Percentiles rank a stretch among this genome's conserved stretches.
These are phyloP conservation scores for Drosophila suboccidentalis DNA, from an alignment of 2,888 invertebrate genomes.

Conservation along the genomic window DNA sequence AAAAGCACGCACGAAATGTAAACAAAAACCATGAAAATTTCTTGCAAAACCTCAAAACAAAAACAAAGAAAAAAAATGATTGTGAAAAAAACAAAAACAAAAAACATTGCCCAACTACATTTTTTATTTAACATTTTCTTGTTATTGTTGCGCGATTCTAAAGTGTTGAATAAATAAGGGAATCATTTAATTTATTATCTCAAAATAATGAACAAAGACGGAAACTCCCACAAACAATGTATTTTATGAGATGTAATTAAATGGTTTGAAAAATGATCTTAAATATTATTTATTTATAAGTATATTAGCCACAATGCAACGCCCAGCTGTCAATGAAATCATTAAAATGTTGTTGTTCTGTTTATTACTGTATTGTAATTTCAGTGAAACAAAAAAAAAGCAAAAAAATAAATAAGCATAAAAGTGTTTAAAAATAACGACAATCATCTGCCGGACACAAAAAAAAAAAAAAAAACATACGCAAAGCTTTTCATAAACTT, in stretches of 20 bases:
- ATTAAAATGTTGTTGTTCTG: conserved; percentile 21
- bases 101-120: conserved; percentile 30
- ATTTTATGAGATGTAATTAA: conserved; percentile 20
- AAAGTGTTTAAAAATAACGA: conserved; percentile 48
- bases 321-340: conserved; percentile 17
- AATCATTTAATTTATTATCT: conserved; percentile 8
- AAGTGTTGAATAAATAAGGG: conserved; percentile 31
- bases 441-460: conserved; percentile 65
- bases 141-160: conserved; percentile 28
- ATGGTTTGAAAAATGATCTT: conserved; percentile 44
- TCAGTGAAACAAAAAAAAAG: conserved; percentile 26
- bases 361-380: conserved; percentile 39
- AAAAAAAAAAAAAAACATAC: not conserved
- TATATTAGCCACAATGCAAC: conserved; percentile 31
- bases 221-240: conserved; percentile 3
- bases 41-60: conserved; percentile 47
- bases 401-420: conserved; percentile 24
- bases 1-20: conserved; percentile 33
- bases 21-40: conserved; percentile 33
- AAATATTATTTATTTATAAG: conserved; percentile 36
- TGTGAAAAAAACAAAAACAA: conserved; percentile 33
- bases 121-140: conserved; percentile 20
- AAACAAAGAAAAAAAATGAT: conserved; percentile 34
- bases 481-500: conserved; percentile 46
- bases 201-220: conserved; percentile 8